Conservation (phyloP, 2,888 invertebrate genomes). For the Ischnus inquisitorius region DNA sequence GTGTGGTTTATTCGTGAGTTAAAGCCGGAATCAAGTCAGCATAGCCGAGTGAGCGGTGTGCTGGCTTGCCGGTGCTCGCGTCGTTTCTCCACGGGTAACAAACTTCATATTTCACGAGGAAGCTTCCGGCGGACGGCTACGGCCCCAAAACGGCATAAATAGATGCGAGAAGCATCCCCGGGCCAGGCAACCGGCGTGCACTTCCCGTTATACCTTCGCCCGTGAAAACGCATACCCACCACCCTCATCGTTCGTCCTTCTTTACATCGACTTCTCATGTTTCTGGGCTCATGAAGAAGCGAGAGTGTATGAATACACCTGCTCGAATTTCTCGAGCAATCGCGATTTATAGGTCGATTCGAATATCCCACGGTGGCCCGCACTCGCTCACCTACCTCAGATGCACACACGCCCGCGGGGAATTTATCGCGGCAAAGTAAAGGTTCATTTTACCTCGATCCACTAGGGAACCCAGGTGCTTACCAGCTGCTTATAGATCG, state of each 20-base stretch:
- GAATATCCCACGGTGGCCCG: slow-evolving; percentile 63
- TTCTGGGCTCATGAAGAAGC: neutral
- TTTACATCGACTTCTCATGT: slow-evolving; percentile 24
- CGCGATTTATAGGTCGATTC: slow-evolving; percentile 76
- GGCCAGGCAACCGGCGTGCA: slow-evolving; percentile 19
- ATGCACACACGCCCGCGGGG: slow-evolving; percentile 65
- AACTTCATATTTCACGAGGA: slow-evolving; percentile 52
- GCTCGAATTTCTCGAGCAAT: slow-evolving; percentile 73
- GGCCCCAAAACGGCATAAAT: slow-evolving; percentile 72
- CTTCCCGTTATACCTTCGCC: slow-evolving; percentile 43
- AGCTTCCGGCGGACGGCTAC: slow-evolving; percentile 70
- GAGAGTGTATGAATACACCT: slow-evolving; percentile 20
- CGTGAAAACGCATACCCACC: slow-evolving; percentile 33
- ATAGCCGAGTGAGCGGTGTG: slow-evolving; percentile 21
- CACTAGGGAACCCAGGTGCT: slow-evolving; percentile 54
- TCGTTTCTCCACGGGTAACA: slow-evolving; percentile 42
- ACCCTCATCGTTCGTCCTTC: neutral
- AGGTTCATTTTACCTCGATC: slow-evolving; percentile 54
- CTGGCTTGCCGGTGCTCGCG: slow-evolving; percentile 15
- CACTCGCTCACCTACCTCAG: slow-evolving; percentile 13
- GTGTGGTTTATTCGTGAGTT: slow-evolving; percentile 40
- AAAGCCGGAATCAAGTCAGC: slow-evolving; percentile 43
- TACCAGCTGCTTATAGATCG: slow-evolving; percentile 39
- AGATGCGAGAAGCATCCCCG: slow-evolving; percentile 64
- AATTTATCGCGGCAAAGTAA: slow-evolving; percentile 75